Conservation (phyloP, 2,888 invertebrate species). For the Mantis religiosa region DNA sequence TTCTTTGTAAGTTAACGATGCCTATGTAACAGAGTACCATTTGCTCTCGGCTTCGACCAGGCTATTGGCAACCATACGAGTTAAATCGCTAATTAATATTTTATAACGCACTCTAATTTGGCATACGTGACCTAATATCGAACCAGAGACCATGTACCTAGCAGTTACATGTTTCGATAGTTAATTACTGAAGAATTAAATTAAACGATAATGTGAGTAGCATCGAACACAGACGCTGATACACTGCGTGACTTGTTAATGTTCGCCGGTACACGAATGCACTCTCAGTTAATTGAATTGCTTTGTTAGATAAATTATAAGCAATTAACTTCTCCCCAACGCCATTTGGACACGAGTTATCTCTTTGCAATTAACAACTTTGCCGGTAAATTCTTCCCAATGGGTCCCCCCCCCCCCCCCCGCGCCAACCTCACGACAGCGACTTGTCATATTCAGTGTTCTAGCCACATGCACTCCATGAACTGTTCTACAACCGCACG, state of each 20-base stretch:
- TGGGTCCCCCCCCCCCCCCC: neutral
- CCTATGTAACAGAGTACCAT: too few species aligned
- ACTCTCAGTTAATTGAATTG: neutral
- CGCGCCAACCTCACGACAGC: too few species aligned
- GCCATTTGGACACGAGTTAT: neutral
- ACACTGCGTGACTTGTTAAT: neutral
- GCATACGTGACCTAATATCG: neutral
- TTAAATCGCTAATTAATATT: too few species aligned
- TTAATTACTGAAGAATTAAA: neutral
- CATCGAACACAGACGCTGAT: too few species aligned
- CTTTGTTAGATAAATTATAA: neutral
- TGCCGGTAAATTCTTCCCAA: neutral
- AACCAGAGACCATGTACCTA: neutral
- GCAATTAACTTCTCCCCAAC: neutral
- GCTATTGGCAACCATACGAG: too few species aligned
- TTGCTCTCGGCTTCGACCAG: too few species aligned
- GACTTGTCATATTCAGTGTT: neutral
- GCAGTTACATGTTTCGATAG: neutral
- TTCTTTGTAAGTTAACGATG: too few species aligned
- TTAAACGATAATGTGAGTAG: neutral
- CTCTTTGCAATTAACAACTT: neutral
- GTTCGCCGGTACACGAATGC: neutral
- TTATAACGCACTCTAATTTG: too few species aligned
- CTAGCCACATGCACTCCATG: neutral
- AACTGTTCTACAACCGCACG: neutral